phyloP scores from a whole-genome alignment of 2,888 invertebrate species.

The Neoaliturus tenellus region DNA sequence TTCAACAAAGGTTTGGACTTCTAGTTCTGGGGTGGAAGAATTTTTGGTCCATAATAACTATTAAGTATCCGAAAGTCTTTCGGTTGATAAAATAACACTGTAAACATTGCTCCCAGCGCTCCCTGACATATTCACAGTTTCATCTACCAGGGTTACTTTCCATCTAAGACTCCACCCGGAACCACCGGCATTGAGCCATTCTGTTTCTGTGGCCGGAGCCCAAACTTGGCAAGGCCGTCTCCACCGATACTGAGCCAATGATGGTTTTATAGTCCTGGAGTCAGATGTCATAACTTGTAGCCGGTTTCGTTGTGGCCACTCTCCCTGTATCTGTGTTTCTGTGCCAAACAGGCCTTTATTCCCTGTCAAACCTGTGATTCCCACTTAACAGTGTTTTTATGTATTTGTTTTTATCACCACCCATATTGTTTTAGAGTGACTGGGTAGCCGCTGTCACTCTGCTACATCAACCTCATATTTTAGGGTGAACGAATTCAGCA shows the following conservation, averaged over 20 bases:
- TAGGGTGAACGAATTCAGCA: too few relatives aligned
- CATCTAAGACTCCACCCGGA: too few relatives aligned
- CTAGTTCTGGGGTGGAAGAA: too few relatives aligned
- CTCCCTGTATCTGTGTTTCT: conserved; percentile 33
- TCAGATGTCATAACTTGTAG: conserved; percentile 34
- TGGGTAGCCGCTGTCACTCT: background rate
- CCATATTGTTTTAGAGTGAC: conserved; percentile 10
- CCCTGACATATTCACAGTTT: too few relatives aligned
- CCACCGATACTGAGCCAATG: conserved; percentile 7
- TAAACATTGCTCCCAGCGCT: too few relatives aligned
- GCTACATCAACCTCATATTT: background rate
- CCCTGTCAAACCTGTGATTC: conserved; percentile 28
- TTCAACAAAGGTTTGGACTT: too few relatives aligned
- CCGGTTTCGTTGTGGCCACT: conserved; percentile 29
- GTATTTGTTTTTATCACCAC: conserved; percentile 6
- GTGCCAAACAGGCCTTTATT: conserved; percentile 34
- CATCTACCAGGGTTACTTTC: too few relatives aligned
- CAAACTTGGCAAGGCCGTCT: background rate
- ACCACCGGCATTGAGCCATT: background rate
- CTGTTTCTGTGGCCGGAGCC: background rate
- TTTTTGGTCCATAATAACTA: too few relatives aligned
- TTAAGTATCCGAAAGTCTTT: too few relatives aligned
- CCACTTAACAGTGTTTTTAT: conserved; percentile 27
- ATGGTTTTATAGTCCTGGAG: conserved; percentile 14
- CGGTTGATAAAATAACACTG: too few relatives aligned